Evolutionary conservation across 1,140 invertebrate genomes (phyloP).

Genomic region (Pseudoatta argentina): DNA sequence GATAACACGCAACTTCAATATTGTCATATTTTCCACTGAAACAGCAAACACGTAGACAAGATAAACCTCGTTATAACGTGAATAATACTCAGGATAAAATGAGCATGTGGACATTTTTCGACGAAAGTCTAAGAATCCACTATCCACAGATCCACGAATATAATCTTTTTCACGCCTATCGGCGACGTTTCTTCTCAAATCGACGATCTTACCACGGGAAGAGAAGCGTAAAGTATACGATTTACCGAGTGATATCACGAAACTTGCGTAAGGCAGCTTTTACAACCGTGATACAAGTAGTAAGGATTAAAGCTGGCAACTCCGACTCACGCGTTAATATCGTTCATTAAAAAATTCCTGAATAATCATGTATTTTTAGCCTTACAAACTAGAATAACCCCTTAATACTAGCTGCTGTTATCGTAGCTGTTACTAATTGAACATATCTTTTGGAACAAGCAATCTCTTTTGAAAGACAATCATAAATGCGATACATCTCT

Average conservation of each 20-base stretch:
- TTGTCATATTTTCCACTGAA: neutral
- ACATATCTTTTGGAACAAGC: slow-evolving; percentile 35
- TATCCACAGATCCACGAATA: neutral
- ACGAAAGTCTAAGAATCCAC: neutral
- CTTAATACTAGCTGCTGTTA: slow-evolving; percentile 31
- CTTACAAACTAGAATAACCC: too few relatives aligned
- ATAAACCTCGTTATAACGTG: slow-evolving; percentile 1
- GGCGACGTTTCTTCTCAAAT: slow-evolving; percentile 25
- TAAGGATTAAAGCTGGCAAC: slow-evolving; percentile 3
- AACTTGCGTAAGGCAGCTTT: neutral
- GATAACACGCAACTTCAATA: slow-evolving; percentile 11
- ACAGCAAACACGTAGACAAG: neutral
- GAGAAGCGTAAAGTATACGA: neutral
- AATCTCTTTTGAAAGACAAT: slow-evolving; percentile 39
- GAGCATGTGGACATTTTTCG: neutral
- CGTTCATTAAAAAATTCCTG: slow-evolving; percentile 46
- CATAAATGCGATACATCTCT: slow-evolving; percentile 16
- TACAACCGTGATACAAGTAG: neutral
- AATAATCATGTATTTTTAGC: too few relatives aligned
- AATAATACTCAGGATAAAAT: slow-evolving; percentile 19
- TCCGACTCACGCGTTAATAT: slow-evolving; percentile 11
- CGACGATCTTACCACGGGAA: neutral
- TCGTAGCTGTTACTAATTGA: slow-evolving; percentile 65
- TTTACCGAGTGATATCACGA: slow-evolving; percentile 40
- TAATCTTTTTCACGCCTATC: slow-evolving; percentile 34